Evolutionary conservation across 2,888 invertebrate species (phyloP), one percentile per base, ranked within the genome.

Genomic region (Coleophora deauratella): DNA sequence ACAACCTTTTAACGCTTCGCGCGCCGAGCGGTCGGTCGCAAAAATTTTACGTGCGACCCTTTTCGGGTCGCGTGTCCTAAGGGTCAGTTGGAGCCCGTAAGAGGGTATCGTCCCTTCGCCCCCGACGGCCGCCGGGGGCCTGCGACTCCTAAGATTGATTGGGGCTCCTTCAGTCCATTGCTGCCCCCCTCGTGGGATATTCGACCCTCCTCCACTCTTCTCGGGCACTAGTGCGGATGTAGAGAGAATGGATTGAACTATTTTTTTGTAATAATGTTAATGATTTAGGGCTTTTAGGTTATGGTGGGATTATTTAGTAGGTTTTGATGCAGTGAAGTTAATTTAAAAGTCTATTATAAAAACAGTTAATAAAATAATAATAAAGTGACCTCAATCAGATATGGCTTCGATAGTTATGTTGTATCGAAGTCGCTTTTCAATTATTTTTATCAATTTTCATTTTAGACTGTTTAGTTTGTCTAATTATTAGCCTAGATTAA

Each of bases 121-220:
- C 45, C 40, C 45, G 40, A 31, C 35, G 44, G 54, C 56, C 66
- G 70, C 74, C 67, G 21, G 21, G 21, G 21, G 21, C 21, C 62
- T 68, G 79, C 81, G 84, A 84, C 84, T 85, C 81, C 82, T 81
- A 86, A 86, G 86, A 86, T 86, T 86, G 86, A 86, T 86, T 86
- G 86, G 86, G 82, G 78, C 85, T 82, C 82, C 85, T 85, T 81
- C 79, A 85, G 85, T 85, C 86, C 86, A 81, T 82, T 80, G 78
- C 82, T 66, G 72, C 78, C 77, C 72, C 69, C 74, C 72, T 62
- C 72, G 75, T 57, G 80, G 77, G 81, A 76, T 77, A 77, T 74
- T 77, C 77, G 74, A 76, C 76, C 81, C 79, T 66, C 69, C 78
- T 70, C 64, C 70, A 73, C 80, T 82, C 82, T 82, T 79, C 74